Evolutionary conservation across 1,140 invertebrate species (phyloP).

Genomic region (Arctopsyche grandis): DNA sequence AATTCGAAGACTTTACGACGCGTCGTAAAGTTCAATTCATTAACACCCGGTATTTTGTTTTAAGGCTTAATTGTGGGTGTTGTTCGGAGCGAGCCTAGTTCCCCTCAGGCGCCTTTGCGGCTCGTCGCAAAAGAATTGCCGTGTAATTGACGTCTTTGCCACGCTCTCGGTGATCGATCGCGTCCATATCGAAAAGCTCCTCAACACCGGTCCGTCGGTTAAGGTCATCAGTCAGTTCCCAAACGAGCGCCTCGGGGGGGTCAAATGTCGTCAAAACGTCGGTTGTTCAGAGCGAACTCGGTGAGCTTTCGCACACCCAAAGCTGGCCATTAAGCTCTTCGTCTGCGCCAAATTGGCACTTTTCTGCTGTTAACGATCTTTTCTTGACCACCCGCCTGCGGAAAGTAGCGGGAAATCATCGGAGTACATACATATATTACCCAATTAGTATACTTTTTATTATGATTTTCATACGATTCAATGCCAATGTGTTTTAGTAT

Average conservation of each 20-base stretch:
- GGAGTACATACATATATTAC: too few species aligned
- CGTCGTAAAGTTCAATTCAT: background rate
- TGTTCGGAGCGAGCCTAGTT: too few species aligned
- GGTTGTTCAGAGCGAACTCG: background rate
- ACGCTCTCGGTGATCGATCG: slow-evolving; percentile 26
- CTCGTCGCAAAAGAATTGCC: background rate
- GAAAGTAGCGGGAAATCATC: too few species aligned
- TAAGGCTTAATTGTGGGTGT: slow-evolving; percentile 1
- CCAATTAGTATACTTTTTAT: too few species aligned
- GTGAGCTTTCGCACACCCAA: background rate
- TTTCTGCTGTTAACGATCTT: too few species aligned
- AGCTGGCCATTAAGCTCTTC: too few species aligned
- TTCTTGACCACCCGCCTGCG: too few species aligned
- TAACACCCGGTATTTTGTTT: slow-evolving; percentile 4
- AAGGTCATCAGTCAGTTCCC: slow-evolving; percentile 8
- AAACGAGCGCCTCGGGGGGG: slow-evolving; percentile 4
- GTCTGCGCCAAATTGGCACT: too few species aligned
- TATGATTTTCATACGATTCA: too few species aligned
- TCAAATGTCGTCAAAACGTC: background rate
- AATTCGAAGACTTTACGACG: too few species aligned
- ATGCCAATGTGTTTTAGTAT: too few species aligned
- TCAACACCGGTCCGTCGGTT: background rate
- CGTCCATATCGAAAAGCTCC: background rate
- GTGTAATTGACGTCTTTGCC: slow-evolving; percentile 26
- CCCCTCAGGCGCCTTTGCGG: background rate